These are phyloP conservation scores for Alexandromys fortis DNA, from an alignment of 2,113 vertebrate species.

Conservation along the genomic window DNA sequence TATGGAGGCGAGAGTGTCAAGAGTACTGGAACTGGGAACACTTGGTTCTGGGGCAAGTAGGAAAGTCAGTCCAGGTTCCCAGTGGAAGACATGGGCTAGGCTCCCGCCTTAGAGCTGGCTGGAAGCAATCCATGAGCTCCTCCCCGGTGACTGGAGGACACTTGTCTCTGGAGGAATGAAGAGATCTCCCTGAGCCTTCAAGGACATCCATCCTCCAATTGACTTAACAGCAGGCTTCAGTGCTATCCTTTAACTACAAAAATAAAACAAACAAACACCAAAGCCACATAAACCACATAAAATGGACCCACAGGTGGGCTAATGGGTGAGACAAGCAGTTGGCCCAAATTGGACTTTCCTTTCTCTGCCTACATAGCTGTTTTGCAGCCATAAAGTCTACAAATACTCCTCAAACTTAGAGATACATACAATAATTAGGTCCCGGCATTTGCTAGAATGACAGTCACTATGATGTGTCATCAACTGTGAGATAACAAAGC, in stretches of 20 bases:
- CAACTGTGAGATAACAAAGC: neutral
- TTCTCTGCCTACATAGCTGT: neutral
- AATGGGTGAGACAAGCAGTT: neutral
- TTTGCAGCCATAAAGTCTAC: neutral
- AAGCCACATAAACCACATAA: neutral
- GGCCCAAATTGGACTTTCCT: neutral
- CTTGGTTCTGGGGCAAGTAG: neutral
- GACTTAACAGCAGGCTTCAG: rapidly evolving
- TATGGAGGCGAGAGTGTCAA: rapidly evolving
- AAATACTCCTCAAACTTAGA: neutral
- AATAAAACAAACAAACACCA: neutral
- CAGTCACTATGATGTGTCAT: neutral
- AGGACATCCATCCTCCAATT: neutral
- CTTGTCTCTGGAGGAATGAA: neutral
- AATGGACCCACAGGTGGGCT: neutral
- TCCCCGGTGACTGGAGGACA: neutral
- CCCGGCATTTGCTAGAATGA: neutral
- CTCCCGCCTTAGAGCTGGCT: conserved; percentile 45
- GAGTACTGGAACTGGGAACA: neutral
- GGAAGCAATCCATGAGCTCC: conserved; percentile 14
- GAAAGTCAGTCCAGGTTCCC: neutral
- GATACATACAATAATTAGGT: neutral
- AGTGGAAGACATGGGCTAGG: neutral
- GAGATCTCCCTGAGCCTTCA: neutral
- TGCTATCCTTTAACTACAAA: neutral